Evolutionary conservation across 2,113 vertebrate species (phyloP), one percentile per base, ranked within the genome.

Genomic region (Prinia subflava): DNA sequence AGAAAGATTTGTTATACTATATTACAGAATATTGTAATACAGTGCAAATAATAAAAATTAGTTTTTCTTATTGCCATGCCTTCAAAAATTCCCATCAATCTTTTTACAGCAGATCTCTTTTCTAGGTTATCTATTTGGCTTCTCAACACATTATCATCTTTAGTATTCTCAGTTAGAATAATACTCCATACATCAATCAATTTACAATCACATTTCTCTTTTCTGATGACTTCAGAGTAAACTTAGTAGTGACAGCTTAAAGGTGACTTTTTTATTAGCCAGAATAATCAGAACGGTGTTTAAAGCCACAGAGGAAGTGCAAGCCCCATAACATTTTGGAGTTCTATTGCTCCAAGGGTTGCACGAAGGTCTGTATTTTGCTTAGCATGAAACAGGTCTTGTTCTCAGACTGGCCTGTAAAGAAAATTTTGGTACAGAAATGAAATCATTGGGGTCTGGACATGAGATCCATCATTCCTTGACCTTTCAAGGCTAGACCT

Each of bases 81-180:
- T 92, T 57, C 42, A 70, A 63, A 92, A 89, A 37, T 44, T 77
- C 47, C 22, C 46, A 92, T 84, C 56, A 93, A 60, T 73, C 56
- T 95, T 96, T 94, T 83, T 85, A 79, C 16, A 77, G 47, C 56
- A 86, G 70, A 89, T 78, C 30, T 96, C 41, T 95, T 96, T 96
- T 95, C 84, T 78, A 90, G 52, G 41, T 91, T 95, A 89, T 92
- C 82, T 92, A 44, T 95, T 92, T 96, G 41, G 93, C 95, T 98
- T 92, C 76, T 90, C 52, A 95, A 77, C 68, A 75, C 78, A 91
- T 95, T 87, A 60, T 17, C 37, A 8, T 46, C 42, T 87, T 96
- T 41, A 90, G 27, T 73, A 76, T 69, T 93, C 69, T 88, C 68
- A 50, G 33, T 89, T 87, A 94, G 65, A 95, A 77, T 49, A 86